Percentiles rank a stretch among this genome's conserved stretches.
Evolutionary conservation across 1,140 invertebrate genomes (phyloP).

Genomic region (Lepidostoma basale): DNA sequence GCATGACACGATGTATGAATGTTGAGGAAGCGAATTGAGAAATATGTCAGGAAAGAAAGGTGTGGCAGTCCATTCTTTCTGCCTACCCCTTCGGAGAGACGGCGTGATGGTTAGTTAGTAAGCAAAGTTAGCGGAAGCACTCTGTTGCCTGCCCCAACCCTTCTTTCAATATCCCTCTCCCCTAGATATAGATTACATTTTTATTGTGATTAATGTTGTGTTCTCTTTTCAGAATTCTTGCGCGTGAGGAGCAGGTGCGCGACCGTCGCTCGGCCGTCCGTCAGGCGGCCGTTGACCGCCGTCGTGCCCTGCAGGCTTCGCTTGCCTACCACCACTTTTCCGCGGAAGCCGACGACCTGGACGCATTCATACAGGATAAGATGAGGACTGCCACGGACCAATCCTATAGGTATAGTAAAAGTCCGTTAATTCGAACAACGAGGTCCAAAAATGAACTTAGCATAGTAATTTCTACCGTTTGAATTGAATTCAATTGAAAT

Average conservation of each 20-base stretch:
- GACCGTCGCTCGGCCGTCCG: constrained; percentile 76
- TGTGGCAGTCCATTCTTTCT: no score
- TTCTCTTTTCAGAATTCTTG: constrained; percentile 67
- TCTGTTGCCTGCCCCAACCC: neutral
- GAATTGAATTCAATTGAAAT: neutral
- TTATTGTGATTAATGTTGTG: neutral
- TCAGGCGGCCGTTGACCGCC: constrained; percentile 72
- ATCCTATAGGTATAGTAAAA: constrained; percentile 76
- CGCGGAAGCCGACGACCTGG: constrained; percentile 86
- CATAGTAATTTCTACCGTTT: neutral
- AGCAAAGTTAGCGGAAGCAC: no score
- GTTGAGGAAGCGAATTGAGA: no score
- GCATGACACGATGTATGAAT: no score
- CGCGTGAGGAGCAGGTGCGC: constrained; percentile 77
- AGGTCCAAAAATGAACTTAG: neutral
- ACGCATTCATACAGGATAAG: constrained; percentile 92
- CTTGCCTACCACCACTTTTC: constrained; percentile 72
- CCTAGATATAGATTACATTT: neutral
- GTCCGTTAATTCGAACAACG: no score
- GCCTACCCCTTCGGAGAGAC: no score
- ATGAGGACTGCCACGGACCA: constrained; percentile 89
- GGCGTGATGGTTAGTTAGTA: no score
- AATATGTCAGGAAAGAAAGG: no score
- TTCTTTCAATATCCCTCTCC: neutral
- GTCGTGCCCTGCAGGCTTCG: constrained; percentile 76